phyloP scores from a whole-genome alignment of 1,140 invertebrate species.

The Anoplolepis gracilipes region DNA sequence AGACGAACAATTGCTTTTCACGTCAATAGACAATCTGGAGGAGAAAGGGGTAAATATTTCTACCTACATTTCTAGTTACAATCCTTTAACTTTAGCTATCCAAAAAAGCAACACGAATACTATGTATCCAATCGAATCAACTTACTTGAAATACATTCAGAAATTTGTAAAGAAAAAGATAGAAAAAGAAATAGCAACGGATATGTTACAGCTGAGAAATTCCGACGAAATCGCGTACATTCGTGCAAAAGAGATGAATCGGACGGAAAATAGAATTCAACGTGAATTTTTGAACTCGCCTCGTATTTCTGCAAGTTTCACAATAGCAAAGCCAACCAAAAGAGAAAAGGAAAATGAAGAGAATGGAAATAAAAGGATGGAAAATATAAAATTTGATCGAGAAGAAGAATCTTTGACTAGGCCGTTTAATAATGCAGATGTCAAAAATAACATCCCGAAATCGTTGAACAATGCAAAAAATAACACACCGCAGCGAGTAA shows the following conservation, averaged over 20 bases:
- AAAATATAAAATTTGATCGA: background rate
- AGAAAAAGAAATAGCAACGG: background rate
- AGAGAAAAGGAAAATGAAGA: background rate
- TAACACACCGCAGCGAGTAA: background rate
- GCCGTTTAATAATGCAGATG: background rate
- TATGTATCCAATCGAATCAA: constrained; percentile 19
- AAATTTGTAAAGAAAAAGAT: background rate
- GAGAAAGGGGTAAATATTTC: constrained; percentile 26
- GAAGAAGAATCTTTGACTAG: background rate
- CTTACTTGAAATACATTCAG: background rate
- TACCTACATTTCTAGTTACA: background rate
- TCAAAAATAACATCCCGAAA: constrained; percentile 2
- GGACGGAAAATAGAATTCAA: background rate
- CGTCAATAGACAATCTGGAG: background rate
- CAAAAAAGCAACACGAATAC: constrained; percentile 27
- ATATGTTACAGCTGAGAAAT: constrained; percentile 11
- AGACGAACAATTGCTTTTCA: constrained; percentile 28
- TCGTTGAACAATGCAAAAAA: background rate
- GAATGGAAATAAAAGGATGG: background rate
- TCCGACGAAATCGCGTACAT: background rate
- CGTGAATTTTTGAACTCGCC: constrained; percentile 29
- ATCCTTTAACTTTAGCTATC: constrained; percentile 18
- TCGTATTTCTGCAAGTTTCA: background rate
- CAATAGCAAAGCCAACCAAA: background rate
- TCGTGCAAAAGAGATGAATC: constrained; percentile 2